Evolutionary conservation across 2,113 vertebrate genomes (phyloP).

Genomic region (Camelus dromedarius): DNA sequence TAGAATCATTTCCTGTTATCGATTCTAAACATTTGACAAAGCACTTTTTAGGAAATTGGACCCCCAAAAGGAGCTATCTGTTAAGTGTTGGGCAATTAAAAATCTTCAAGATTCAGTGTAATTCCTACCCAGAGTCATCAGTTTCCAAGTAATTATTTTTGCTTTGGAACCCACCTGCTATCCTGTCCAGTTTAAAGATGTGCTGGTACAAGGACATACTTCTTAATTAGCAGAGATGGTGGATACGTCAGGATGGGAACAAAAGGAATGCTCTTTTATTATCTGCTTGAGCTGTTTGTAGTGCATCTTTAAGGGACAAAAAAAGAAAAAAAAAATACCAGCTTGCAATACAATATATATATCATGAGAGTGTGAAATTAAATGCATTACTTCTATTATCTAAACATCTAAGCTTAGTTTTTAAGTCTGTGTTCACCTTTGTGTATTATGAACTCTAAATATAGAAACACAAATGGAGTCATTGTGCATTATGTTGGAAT

Average conservation of each 20-base stretch:
- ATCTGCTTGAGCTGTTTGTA: conserved; percentile 50
- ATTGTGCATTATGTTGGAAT: conserved; percentile 58
- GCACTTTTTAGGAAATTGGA: conserved; percentile 81
- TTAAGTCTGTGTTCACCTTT: conserved; percentile 80
- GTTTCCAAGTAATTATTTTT: conserved; percentile 86
- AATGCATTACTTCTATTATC: conserved; percentile 63
- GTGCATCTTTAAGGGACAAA: conserved; percentile 19
- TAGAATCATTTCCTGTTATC: conserved; percentile 91
- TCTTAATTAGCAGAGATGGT: conserved; percentile 81
- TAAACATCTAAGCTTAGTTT: conserved; percentile 77
- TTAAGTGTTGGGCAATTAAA: conserved; percentile 81
- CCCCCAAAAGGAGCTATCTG: conserved; percentile 47
- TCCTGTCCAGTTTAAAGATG: conserved; percentile 80
- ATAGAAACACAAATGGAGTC: conserved; percentile 80
- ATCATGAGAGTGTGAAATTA: conserved; percentile 66
- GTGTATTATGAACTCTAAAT: conserved; percentile 77
- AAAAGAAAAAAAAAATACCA: background rate
- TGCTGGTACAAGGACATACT: conserved; percentile 75
- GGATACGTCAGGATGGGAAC: conserved; percentile 62
- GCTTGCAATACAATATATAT: conserved; percentile 20
- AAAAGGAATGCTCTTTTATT: conserved; percentile 72
- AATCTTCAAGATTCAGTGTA: conserved; percentile 76
- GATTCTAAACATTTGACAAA: conserved; percentile 85
- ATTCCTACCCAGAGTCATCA: conserved; percentile 82
- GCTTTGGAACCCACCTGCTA: conserved; percentile 80